Conservation (phyloP, 2,797 vertebrate species). For the Myotis vivesi region DNA sequence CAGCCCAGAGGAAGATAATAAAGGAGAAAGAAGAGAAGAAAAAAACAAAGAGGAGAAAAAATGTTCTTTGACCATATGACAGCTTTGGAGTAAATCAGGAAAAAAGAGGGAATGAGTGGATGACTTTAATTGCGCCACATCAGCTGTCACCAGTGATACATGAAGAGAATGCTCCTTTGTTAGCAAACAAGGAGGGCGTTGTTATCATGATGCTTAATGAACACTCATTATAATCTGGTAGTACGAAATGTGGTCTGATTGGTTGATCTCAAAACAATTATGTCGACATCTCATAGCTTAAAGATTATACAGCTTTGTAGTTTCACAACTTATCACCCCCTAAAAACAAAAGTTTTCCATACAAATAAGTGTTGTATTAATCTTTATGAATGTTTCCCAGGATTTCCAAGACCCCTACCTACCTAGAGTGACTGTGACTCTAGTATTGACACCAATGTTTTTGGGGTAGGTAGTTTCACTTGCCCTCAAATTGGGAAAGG, state of each 20-base stretch:
- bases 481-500: not conserved
- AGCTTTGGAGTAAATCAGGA: not conserved
- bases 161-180: conserved; percentile 60
- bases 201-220: conserved; percentile 67
- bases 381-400: not conserved
- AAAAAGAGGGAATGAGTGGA: conserved; percentile 12
- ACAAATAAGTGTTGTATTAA: not conserved
- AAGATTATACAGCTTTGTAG: conserved; percentile 50
- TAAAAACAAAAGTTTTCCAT: conserved; percentile 63
- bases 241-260: conserved; percentile 20
- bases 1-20: not conserved
- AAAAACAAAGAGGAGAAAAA: not conserved
- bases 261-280: conserved; percentile 70
- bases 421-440: not conserved
- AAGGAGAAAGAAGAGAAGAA: not conserved
- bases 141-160: conserved; percentile 47
- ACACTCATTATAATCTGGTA: conserved; percentile 64
- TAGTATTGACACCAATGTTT: not conserved
- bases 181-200: conserved; percentile 66
- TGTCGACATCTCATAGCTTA: conserved; percentile 66
- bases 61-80: not conserved
- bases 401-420: conserved; percentile 34
- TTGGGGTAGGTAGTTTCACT: not conserved
- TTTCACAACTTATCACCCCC: conserved; percentile 62
- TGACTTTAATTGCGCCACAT: conserved; percentile 34